Base-by-base conservation (phyloP, 2,797 vertebrate species). In the Amblyopsis hoosieri region DNA sequence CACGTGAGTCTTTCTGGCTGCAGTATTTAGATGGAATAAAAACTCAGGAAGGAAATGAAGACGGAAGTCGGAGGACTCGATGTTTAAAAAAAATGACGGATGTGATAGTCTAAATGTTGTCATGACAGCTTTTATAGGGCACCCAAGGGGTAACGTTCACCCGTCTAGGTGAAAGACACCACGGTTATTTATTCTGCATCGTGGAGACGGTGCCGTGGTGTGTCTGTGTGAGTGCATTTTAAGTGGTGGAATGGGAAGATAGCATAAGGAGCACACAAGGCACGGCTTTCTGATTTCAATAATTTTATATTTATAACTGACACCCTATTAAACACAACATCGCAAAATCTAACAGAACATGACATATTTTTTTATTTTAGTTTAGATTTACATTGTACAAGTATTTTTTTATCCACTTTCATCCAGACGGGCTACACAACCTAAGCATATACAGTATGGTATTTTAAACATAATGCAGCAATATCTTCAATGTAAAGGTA, bases 1-100 rank as follows among this genome's bases (percentile, higher is more conserved):
- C 79, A 56, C 3, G 85, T 87, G 86, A 82, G 81, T 89, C 81
- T 78, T 87, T 76, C 71, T 65, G 69, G 75, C 81, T 89, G 90
- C 85, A 89, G 90, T 89, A 91, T 91, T 91, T 88, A 91, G 85
- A 85, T 86, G 83, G 85, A 88, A 90, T 85, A 88, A 89, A 89
- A 51, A 88, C 0, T 83, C 81, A 72, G 64, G 79, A 85, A 87
- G 85, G 78, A 85, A 81, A 73, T 60, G 57, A 79, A 78, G 71
- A 82, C 85, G 82, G 80, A 87, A 81, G 71, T 66, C 19, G 52
- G 73, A 23, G 23, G 75, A 80, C 74, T 80, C 69, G 57, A 70
- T 79, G 68, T 76, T 87, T 83, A 73, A 76, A 82, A 77, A 83
- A 82, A 23, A 63, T 54, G 45, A 60, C 54, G 59, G 74, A 66